Evolutionary conservation across 2,113 vertebrate genomes (phyloP), one percentile per base, ranked within the genome.

Genomic region (Myxocyprinus asiaticus): DNA sequence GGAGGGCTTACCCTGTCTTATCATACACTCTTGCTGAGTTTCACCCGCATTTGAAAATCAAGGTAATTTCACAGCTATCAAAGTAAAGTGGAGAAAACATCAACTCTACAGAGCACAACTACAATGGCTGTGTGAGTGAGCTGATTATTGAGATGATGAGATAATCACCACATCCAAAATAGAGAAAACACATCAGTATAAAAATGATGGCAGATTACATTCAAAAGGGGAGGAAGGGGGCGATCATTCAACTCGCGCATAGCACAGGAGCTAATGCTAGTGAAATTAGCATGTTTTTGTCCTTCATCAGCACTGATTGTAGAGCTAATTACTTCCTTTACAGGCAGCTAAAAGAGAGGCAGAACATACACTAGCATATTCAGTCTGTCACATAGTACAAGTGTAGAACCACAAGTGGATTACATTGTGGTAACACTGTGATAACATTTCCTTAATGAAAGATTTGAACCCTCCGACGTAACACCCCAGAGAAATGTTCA

Each of bases 211-310:
- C 61, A 78, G 77, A 85, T 68, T 82, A 58, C 67, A 71, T 69
- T 78, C 15, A 70, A n/a, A n/a, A 83, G 77, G n/a, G 55, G 62
- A 4, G 15, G 14, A 59, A 43, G 68, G 61, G 61, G 17, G 56
- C 47, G 42, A 50, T 42, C 42, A 43, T 47, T 44, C 74, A 63
- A 64, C 69, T 64, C 12, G 59, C 0, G 4, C 14, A 15, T 58
- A 5, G 74, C 33, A 55, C 63, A 50, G 53, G 58, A 66, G 65
- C 73, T 73, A 78, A 78, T 73, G 61, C 72, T 74, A 67, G 80
- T 67, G 76, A 77, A 78, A 84, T 87, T 81, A 83, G 59, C 71
- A 82, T 84, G 82, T 70, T 87, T 79, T 78, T 75, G 85, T 71
- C 83, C 47, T 78, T 84, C 79, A 81, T 82, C 72, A 82, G 82